Evolutionary conservation across 2,888 invertebrate species (phyloP).

Genomic region (Dryomyza anilis): DNA sequence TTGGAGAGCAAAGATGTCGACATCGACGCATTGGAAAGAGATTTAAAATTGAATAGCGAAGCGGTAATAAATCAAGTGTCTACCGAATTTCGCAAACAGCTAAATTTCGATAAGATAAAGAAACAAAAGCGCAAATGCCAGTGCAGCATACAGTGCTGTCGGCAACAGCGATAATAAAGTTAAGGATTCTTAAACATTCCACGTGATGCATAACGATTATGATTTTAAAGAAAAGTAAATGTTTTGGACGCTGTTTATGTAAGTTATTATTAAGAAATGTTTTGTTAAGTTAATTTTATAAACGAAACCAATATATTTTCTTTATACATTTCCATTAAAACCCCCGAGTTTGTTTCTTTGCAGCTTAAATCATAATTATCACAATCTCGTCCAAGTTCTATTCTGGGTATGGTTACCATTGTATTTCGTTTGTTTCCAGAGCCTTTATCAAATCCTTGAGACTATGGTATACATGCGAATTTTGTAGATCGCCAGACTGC

Average conservation of each 20-base stretch:
- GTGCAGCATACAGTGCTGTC: not conserved
- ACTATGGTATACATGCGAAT: conserved; percentile 44
- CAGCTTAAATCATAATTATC: conserved; percentile 6
- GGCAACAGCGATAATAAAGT: not conserved
- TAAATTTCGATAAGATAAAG: conserved; percentile 50
- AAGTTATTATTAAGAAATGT: too few species aligned
- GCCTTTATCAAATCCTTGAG: conserved; percentile 43
- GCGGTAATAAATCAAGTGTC: conserved; percentile 53
- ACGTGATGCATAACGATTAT: too few species aligned
- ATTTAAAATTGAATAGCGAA: conserved; percentile 51
- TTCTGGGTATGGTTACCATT: too few species aligned
- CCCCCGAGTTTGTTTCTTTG: not conserved
- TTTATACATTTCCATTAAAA: too few species aligned
- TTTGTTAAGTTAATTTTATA: too few species aligned
- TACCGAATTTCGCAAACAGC: conserved; percentile 51
- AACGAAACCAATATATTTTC: too few species aligned
- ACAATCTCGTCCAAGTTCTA: conserved; percentile 1
- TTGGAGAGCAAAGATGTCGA: conserved; percentile 58
- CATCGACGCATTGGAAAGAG: conserved; percentile 56
- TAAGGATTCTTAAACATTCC: not conserved
- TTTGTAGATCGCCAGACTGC: conserved; percentile 28
- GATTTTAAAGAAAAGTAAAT: too few species aligned
- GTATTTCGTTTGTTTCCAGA: conserved; percentile 44
- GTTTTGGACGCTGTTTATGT: too few species aligned
- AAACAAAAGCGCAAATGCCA: conserved; percentile 42